These are phyloP conservation scores for Chorisops tibialis DNA, from an alignment of 2,888 invertebrate genomes.

Conservation along the genomic window DNA sequence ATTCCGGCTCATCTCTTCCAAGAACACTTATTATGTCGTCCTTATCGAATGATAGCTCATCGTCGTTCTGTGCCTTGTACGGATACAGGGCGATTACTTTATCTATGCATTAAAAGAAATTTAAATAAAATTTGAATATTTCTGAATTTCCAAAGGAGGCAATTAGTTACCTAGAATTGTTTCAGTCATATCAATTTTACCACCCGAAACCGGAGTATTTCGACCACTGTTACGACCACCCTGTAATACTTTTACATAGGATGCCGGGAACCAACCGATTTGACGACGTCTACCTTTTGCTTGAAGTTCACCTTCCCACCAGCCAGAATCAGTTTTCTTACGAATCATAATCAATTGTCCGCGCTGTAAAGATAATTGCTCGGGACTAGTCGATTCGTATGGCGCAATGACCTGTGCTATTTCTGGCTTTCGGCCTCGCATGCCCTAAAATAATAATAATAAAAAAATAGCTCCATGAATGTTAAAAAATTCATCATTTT, in stretches of 20 bases:
- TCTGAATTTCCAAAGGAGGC: not conserved
- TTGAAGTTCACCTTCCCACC: conserved; percentile 99
- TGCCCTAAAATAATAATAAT: conserved; percentile 54
- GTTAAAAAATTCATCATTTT: no score
- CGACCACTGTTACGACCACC: conserved; percentile 68
- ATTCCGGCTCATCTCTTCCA: conserved; percentile 89
- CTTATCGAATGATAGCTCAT: conserved; percentile 89
- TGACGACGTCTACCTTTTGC: conserved; percentile 85
- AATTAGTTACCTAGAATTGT: conserved; percentile 47
- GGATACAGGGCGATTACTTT: conserved; percentile 91
- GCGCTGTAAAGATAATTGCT: conserved; percentile 84
- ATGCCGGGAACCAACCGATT: conserved; percentile 99
- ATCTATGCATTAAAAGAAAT: conserved; percentile 55
- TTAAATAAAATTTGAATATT: conserved; percentile 1
- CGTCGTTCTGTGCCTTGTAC: conserved; percentile 90
- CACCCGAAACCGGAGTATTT: conserved; percentile 69
- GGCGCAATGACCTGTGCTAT: conserved; percentile 92
- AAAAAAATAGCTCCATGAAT: no score
- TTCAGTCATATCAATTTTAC: conserved; percentile 61
- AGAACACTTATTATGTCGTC: conserved; percentile 87
- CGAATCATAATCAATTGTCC: conserved; percentile 95
- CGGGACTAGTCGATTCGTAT: conserved; percentile 86
- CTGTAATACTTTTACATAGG: conserved; percentile 84
- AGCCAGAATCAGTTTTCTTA: conserved; percentile 94
- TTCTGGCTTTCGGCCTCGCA: conserved; percentile 76